Percentiles rank a stretch among this genome's conserved stretches.
These are phyloP conservation scores for Sphyrna mokarran DNA, from an alignment of 2,113 vertebrate species.

Conservation along the genomic window DNA sequence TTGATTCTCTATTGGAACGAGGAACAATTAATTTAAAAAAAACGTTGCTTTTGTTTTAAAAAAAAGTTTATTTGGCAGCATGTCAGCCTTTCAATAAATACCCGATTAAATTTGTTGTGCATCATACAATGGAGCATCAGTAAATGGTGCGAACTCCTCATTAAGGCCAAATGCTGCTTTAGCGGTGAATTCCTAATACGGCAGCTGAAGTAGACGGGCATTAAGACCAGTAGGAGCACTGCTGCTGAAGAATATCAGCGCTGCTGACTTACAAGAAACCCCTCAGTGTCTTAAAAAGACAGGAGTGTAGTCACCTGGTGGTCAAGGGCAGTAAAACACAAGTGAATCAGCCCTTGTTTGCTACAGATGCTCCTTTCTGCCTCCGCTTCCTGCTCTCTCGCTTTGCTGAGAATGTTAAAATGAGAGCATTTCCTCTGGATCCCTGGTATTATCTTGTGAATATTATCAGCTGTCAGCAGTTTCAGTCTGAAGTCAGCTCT, in stretches of 20 bases:
- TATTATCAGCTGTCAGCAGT: slow-evolving; percentile 35
- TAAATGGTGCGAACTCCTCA: background rate
- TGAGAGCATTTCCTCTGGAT: slow-evolving; percentile 13
- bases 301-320: slow-evolving; percentile 38
- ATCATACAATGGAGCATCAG: background rate
- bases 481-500: slow-evolving; percentile 9
- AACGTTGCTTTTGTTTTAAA: background rate
- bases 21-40: background rate
- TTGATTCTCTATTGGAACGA: background rate
- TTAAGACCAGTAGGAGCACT: slow-evolving; percentile 13
- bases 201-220: background rate
- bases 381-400: slow-evolving; percentile 25
- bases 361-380: slow-evolving; percentile 31
- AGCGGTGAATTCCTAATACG: background rate
- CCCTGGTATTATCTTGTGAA: slow-evolving; percentile 33
- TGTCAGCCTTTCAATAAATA: background rate
- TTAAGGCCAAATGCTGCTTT: background rate
- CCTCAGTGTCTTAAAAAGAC: slow-evolving; percentile 33
- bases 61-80: background rate
- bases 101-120: background rate
- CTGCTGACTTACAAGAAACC: slow-evolving; percentile 32
- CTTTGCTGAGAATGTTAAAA: slow-evolving; percentile 36
- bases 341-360: slow-evolving; percentile 36
- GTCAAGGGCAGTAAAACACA: slow-evolving; percentile 36
- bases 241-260: slow-evolving; percentile 24